These are phyloP conservation scores for Lepidochrysops patricia DNA, from an alignment of 2,888 invertebrate genomes.

Conservation along the genomic window DNA sequence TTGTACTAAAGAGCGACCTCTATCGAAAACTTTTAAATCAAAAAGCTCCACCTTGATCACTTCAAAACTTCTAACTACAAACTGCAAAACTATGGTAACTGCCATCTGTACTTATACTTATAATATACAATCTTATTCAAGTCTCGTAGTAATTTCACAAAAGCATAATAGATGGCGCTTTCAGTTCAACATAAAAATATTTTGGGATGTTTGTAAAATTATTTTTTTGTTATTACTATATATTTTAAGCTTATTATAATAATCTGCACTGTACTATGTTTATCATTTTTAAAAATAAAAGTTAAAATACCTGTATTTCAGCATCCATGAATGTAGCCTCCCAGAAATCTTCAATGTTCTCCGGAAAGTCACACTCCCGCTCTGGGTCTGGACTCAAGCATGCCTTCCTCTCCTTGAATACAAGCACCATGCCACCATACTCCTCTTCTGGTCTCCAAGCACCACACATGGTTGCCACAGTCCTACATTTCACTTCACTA, in stretches of 20 bases:
- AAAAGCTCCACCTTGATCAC: not conserved
- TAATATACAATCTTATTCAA: not conserved
- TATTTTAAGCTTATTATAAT: too few relatives aligned
- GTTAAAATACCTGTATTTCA: constrained; percentile 45
- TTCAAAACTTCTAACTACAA: not conserved
- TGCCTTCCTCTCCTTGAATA: constrained; percentile 47
- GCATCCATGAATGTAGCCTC: constrained; percentile 38
- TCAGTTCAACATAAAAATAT: not conserved
- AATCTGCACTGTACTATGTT: too few relatives aligned
- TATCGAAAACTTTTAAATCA: not conserved
- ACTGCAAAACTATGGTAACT: not conserved
- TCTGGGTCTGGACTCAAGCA: constrained; percentile 62
- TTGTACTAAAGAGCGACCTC: too few relatives aligned
- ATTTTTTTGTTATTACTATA: too few relatives aligned
- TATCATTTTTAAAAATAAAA: too few relatives aligned
- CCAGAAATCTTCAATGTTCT: constrained; percentile 69
- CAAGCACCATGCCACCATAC: constrained; percentile 60
- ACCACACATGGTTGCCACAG: constrained; percentile 68
- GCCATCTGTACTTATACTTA: not conserved
- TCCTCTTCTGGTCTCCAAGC: constrained; percentile 66
- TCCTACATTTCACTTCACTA: constrained; percentile 35
- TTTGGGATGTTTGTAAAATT: too few relatives aligned
- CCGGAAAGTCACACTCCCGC: constrained; percentile 54
- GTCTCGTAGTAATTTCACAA: not conserved
- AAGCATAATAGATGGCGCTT: constrained; percentile 23